phyloP scores from a whole-genome alignment of 2,113 vertebrate species.

The Ceyx cyanopectus region DNA sequence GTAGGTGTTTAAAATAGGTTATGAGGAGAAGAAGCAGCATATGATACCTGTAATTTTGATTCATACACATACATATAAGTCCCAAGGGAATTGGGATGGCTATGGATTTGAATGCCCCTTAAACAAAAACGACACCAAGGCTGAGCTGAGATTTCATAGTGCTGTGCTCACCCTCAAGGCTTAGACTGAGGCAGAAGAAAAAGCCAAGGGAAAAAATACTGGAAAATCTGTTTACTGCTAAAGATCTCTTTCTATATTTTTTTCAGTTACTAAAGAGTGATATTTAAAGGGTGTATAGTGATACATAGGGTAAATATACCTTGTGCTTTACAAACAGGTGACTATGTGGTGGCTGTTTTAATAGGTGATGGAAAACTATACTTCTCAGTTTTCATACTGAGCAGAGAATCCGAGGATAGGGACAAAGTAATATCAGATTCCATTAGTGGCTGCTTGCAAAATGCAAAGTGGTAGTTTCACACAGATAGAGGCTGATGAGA shows the following conservation, averaged over 20 bases:
- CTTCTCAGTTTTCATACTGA: constrained; percentile 12
- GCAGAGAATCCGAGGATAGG: constrained; percentile 3
- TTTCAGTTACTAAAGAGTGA: not conserved
- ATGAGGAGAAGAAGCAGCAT: not conserved
- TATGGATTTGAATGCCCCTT: not conserved
- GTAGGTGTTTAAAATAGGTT: constrained; percentile 43
- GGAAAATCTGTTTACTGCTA: not conserved
- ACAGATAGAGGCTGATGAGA: constrained; percentile 69
- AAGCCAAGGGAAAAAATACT: not conserved
- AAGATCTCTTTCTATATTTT: not conserved
- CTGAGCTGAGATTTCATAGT: not conserved
- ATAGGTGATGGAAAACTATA: not conserved
- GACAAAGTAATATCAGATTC: constrained; percentile 59
- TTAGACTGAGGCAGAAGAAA: not conserved
- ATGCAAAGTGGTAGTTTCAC: constrained; percentile 62
- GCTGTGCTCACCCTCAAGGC: not conserved
- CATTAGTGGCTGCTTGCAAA: constrained; percentile 51
- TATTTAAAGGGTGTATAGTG: not conserved
- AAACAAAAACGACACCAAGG: not conserved
- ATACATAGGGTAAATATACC: not conserved
- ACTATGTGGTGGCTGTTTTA: not conserved
- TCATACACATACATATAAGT: not conserved
- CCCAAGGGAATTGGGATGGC: not conserved
- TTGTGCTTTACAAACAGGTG: not conserved
- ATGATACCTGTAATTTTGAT: constrained; percentile 30